phyloP scores from a whole-genome alignment of 2,888 invertebrate species.

The Leucania comma region DNA sequence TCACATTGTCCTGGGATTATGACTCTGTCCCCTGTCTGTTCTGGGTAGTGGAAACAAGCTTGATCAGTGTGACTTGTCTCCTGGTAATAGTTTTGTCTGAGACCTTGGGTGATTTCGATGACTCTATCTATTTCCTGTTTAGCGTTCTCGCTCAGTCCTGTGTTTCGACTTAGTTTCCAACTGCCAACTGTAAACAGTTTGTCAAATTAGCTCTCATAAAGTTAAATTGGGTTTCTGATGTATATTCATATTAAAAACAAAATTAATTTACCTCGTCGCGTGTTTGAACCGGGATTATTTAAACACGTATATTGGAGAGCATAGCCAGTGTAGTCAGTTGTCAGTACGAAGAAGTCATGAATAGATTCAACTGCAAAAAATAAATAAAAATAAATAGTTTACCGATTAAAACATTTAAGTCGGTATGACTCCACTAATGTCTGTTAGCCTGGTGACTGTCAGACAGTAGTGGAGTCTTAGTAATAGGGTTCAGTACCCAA shows the following conservation, averaged over 20 bases:
- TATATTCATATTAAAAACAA: neutral
- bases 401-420: neutral
- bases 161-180: constrained; percentile 82
- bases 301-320: constrained; percentile 82
- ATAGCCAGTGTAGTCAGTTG: constrained; percentile 80
- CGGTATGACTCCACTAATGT: too few species aligned
- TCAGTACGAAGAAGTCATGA: constrained; percentile 66
- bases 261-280: constrained; percentile 75
- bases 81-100: constrained; percentile 76
- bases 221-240: neutral
- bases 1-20: constrained; percentile 85
- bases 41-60: constrained; percentile 85
- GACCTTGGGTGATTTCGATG: constrained; percentile 79
- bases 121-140: constrained; percentile 68
- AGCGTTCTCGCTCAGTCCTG: constrained; percentile 67
- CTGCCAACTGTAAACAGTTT: constrained; percentile 77
- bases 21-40: constrained; percentile 67
- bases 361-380: constrained; percentile 11
- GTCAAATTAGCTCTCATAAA: neutral
- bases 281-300: constrained; percentile 69
- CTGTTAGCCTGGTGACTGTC: too few species aligned
- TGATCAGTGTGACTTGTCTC: constrained; percentile 77
- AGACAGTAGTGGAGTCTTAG: too few species aligned
- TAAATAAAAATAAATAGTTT: too few species aligned
- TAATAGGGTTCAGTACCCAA: too few species aligned